A percentile compares a stretch with the other conserved stretches of the same genome.
Evolutionary conservation across 2,888 invertebrate species (phyloP).

Genomic region (Hypomecis punctinalis): DNA sequence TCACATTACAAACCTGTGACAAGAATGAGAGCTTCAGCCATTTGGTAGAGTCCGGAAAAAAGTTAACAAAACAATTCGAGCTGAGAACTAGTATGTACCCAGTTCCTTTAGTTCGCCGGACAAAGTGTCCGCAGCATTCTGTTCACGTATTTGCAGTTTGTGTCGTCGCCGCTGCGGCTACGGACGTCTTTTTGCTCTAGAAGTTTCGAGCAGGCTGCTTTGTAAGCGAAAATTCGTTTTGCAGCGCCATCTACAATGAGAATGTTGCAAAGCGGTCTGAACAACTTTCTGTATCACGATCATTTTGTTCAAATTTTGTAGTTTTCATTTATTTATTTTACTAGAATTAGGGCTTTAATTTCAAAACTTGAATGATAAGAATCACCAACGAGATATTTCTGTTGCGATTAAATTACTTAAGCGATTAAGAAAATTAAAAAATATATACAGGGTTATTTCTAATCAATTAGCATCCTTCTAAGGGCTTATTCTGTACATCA

Average conservation of each 20-base stretch:
- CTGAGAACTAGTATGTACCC: neutral
- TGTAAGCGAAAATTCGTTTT: slow-evolving; percentile 12
- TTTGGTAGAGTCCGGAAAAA: slow-evolving; percentile 16
- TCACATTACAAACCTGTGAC: neutral
- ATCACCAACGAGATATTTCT: no score
- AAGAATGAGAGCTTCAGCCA: slow-evolving; percentile 14
- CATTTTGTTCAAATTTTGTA: neutral
- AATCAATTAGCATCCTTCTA: no score
- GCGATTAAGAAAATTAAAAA: no score
- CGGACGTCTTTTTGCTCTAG: slow-evolving; percentile 22
- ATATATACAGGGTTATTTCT: no score
- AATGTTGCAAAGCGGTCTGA: slow-evolving; percentile 1
- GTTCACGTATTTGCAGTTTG: slow-evolving; percentile 30
- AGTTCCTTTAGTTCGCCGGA: slow-evolving; percentile 15
- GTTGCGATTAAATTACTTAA: no score
- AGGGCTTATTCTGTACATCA: no score
- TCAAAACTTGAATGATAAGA: no score
- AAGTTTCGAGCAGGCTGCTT: slow-evolving; percentile 26
- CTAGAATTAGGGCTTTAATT: no score
- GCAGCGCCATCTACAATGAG: slow-evolving; percentile 2
- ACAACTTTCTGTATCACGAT: neutral
- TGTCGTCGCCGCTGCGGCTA: slow-evolving; percentile 16
- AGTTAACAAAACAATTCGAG: slow-evolving; percentile 25
- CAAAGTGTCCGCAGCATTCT: slow-evolving; percentile 24
- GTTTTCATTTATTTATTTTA: no score